phyloP scores from a whole-genome alignment of 1,140 invertebrate species.

The Tetramorium simillimum region DNA sequence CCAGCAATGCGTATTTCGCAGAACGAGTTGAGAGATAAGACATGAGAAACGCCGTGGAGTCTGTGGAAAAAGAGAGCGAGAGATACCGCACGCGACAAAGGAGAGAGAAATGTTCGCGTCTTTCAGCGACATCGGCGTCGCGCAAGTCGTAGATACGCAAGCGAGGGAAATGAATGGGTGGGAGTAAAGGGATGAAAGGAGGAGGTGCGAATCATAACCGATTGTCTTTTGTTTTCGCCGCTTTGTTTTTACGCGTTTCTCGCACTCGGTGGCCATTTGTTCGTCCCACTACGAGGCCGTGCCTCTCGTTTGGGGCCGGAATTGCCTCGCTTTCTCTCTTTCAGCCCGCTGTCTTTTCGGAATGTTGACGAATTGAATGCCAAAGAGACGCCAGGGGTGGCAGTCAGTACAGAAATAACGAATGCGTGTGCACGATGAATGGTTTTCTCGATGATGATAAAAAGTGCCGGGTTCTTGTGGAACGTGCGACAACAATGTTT shows the following conservation, averaged over 20 bases:
- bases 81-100: conserved; percentile 59
- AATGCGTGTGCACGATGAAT: conserved; percentile 20
- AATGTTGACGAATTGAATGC: conserved; percentile 34
- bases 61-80: conserved; percentile 45
- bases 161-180: not conserved
- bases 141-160: conserved; percentile 38
- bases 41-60: conserved; percentile 46
- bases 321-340: conserved; percentile 48
- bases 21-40: conserved; percentile 63
- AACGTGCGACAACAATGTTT: not conserved
- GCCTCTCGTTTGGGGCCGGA: conserved; percentile 33
- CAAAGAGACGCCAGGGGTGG: not conserved
- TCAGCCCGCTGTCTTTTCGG: not conserved
- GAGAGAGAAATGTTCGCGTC: conserved; percentile 67
- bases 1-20: conserved; percentile 67
- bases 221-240: conserved; percentile 74
- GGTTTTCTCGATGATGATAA: conserved; percentile 23
- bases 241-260: conserved; percentile 72
- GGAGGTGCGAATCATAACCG: conserved; percentile 74
- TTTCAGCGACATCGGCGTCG: conserved; percentile 45
- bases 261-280: conserved; percentile 68
- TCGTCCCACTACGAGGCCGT: not conserved
- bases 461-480: not conserved
- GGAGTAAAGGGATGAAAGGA: conserved; percentile 21
- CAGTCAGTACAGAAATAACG: conserved; percentile 10